Evolutionary conservation across 2,888 invertebrate genomes (phyloP).

Genomic region (Cheilosia vernalis): DNA sequence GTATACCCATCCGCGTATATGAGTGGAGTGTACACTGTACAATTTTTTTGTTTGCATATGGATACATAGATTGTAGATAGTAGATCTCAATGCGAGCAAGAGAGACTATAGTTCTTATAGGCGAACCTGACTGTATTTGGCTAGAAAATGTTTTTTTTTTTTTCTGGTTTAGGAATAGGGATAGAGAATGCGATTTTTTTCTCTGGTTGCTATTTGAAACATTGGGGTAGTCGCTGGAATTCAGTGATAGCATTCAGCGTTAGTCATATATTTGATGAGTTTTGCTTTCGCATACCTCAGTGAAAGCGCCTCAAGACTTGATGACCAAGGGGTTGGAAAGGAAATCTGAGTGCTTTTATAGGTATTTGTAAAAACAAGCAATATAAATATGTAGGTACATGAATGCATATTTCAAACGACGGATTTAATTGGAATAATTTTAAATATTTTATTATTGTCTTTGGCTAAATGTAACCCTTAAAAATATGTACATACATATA

Average conservation of each 20-base stretch:
- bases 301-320: conserved; percentile 46
- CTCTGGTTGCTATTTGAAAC: conserved; percentile 26
- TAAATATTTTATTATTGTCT: conserved; percentile 50
- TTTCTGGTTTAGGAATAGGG: conserved; percentile 21
- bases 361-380: conserved; percentile 21
- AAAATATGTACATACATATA: neutral
- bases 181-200: conserved; percentile 5
- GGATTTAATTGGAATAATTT: conserved; percentile 60
- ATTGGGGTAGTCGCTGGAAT: conserved; percentile 49
- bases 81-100: conserved; percentile 19
- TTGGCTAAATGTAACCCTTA: conserved; percentile 20
- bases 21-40: conserved; percentile 31
- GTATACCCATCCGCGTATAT: conserved; percentile 15
- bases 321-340: conserved; percentile 28
- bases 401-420: conserved; percentile 20
- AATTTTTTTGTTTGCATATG: conserved; percentile 8
- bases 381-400: conserved; percentile 6
- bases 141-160: conserved; percentile 64
- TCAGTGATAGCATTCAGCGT: conserved; percentile 47
- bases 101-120: conserved; percentile 22
- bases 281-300: conserved; percentile 17
- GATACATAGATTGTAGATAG: neutral
- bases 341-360: conserved; percentile 54
- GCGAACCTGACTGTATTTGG: conserved; percentile 65
- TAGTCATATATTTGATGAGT: conserved; percentile 53